phyloP scores from a whole-genome alignment of 1,140 invertebrate genomes.

The Cherax destructor region DNA sequence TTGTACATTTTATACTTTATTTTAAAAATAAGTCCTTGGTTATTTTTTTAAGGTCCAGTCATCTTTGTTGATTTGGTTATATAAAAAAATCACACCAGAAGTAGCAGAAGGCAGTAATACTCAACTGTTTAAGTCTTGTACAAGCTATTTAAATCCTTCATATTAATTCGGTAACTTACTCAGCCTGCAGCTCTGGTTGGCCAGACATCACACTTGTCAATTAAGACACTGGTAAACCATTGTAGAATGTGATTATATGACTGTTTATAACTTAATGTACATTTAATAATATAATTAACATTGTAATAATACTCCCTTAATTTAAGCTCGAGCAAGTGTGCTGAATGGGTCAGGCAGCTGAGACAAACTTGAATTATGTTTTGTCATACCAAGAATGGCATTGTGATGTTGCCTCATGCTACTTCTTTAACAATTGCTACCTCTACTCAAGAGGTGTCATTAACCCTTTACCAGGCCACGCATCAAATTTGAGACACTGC shows the following conservation, averaged over 20 bases:
- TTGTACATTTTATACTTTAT: conserved; percentile 25
- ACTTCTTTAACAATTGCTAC: neutral
- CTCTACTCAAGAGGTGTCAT: neutral
- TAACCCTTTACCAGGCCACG: too few relatives aligned
- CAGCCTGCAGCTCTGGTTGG: neutral
- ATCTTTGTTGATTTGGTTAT: conserved; percentile 5
- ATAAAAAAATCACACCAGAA: too few relatives aligned
- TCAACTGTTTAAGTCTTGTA: neutral
- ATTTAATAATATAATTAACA: too few relatives aligned
- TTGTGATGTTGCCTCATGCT: neutral
- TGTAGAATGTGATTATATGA: too few relatives aligned
- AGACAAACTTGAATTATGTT: neutral
- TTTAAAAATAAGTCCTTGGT: conserved; percentile 1
- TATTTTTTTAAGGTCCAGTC: neutral
- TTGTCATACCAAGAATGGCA: neutral
- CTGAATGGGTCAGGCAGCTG: too few relatives aligned
- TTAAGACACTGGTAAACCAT: neutral
- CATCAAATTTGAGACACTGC: too few relatives aligned
- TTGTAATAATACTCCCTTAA: neutral
- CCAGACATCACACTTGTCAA: neutral
- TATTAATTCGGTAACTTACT: neutral
- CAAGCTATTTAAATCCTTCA: neutral
- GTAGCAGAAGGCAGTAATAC: too few relatives aligned
- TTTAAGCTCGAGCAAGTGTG: too few relatives aligned
- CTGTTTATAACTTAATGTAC: too few relatives aligned